Evolutionary conservation across 23 tunicate species (phyloP).

Genomic region (Clavelina lepadiformis): DNA sequence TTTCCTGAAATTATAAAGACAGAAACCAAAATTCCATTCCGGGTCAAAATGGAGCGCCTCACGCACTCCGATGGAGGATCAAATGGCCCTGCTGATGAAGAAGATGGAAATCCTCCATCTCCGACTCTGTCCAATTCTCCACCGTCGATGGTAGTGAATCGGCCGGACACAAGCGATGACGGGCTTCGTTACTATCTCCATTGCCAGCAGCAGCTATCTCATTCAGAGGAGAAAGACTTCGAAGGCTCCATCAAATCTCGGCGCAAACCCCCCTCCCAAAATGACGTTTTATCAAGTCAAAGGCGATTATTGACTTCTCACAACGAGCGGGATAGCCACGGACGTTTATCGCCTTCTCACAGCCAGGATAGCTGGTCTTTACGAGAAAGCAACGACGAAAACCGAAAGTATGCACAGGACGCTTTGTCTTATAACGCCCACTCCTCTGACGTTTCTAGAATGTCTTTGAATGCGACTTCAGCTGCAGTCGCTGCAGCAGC

Average conservation of each 20-base stretch:
- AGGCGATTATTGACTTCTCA: background rate
- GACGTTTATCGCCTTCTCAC: background rate
- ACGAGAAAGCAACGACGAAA: too few species aligned
- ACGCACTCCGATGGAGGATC: constrained; percentile 34
- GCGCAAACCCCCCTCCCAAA: background rate
- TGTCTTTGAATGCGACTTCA: constrained; percentile 26
- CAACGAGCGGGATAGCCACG: background rate
- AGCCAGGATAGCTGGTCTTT: too few species aligned
- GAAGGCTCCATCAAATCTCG: background rate
- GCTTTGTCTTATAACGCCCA: too few species aligned
- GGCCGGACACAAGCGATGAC: constrained; percentile 5
- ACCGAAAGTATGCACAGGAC: too few species aligned
- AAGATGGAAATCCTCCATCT: constrained; percentile 61
- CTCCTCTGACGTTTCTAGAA: too few species aligned
- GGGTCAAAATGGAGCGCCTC: constrained; percentile 69
- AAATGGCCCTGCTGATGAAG: constrained; percentile 29
- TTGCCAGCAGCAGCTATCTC: background rate
- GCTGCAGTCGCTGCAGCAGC: constrained; percentile 31
- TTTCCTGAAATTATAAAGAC: constrained; percentile 91
- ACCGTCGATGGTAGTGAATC: constrained; percentile 69
- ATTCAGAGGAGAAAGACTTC: background rate
- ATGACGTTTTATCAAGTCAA: background rate
- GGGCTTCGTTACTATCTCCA: constrained; percentile 14
- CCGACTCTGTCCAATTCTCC: constrained; percentile 51
- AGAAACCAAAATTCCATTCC: constrained; percentile 81